Evolutionary conservation across 2,113 vertebrate species (phyloP), one percentile per base, ranked within the genome.

Genomic region (Tachysurus fulvidraco): DNA sequence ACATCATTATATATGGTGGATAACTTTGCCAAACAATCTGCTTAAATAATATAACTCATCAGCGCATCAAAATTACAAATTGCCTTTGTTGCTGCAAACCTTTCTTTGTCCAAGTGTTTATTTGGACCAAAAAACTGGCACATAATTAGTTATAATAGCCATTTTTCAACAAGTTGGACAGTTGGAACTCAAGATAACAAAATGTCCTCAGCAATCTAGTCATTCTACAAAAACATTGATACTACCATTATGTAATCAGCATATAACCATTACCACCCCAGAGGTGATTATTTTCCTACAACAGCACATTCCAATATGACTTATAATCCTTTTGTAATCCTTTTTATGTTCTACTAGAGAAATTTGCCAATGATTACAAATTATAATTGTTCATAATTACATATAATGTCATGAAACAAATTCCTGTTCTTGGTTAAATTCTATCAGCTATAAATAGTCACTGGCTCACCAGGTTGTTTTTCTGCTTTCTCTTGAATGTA

Each of bases 41-140:
- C 11, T 81, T 25, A 25, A 60, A 25, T 41, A 77, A 28, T 7
- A n/a, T n/a, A 25, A 54, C 5, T n/a, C n/a, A 28, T 54, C 74
- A 86, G 14, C 69, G 23, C 76, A 80, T 28, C 50, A 80, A 80
- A 80, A 69, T 80, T 54, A 57, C 62, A 69, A 67, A 55, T n/a
- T 13, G 59, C 3, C 46, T n/a, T 65, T 44, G 30, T 41, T 55
- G 17, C 28, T 23, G 28, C 77, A 69, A 64, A 62, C 64, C 71
- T 9, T 46, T 60, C 19, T 50, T 76, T 55, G 19, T 71, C 12
- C 54, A n/a, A 57, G 13, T n/a, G 52, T 59, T 74, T 74, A 60
- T 25, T 64, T 23, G n/a, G 54, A 64, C 44, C n/a, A 52, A 36
- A 7, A 76, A 62, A 52, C 25, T 62, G 16, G 14, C n/a, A 60